Conservation (phyloP, 2,113 vertebrate species). For the Apodemus sylvaticus region DNA sequence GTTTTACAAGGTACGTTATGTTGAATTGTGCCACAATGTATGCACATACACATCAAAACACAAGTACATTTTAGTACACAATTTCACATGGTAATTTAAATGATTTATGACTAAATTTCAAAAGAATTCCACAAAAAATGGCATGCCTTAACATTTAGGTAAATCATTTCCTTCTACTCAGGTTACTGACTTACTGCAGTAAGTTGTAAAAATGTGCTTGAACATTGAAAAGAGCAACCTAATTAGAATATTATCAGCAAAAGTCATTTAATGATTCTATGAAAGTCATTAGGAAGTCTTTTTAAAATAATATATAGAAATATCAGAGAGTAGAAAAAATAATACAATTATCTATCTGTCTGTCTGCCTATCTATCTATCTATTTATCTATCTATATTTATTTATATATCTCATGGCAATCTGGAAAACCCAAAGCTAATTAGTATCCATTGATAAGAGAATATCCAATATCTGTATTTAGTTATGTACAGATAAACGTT, state of each 20-base stretch:
- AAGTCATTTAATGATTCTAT: not conserved
- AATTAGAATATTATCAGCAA: not conserved
- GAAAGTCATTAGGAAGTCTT: not conserved
- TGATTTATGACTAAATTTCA: not conserved
- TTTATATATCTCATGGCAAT: not conserved
- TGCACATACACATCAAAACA: not conserved
- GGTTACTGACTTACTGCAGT: not conserved
- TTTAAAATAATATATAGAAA: not conserved
- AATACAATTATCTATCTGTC: too few species aligned
- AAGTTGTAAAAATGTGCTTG: not conserved
- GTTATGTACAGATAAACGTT: not conserved
- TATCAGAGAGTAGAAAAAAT: not conserved
- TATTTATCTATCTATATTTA: not conserved
- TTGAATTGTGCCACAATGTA: not conserved
- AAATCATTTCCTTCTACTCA: not conserved
- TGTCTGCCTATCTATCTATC: too few species aligned
- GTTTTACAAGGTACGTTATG: not conserved
- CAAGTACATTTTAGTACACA: not conserved
- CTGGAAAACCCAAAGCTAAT: not conserved
- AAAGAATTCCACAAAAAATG: not conserved
- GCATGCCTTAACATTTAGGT: not conserved
- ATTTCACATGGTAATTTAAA: not conserved
- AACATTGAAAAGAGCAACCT: not conserved
- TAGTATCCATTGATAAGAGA: not conserved
- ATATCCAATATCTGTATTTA: not conserved